phyloP scores from a whole-genome alignment of 2,113 vertebrate genomes.

The Cheirogaleus medius region DNA sequence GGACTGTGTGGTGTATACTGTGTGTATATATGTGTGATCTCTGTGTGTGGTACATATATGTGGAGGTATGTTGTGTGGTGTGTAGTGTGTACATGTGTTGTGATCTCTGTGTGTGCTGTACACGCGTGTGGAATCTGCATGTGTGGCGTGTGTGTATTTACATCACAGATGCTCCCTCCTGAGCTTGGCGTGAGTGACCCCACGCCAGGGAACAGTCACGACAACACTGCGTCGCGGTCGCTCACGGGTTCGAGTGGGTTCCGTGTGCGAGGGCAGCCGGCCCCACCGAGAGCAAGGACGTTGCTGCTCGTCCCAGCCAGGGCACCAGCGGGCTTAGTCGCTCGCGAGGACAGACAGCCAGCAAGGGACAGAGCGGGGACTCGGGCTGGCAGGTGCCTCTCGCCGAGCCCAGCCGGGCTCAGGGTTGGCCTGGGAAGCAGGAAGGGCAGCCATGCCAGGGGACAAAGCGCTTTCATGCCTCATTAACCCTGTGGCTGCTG shows the following conservation, averaged over 20 bases:
- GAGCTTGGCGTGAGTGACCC: neutral
- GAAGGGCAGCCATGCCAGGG: neutral
- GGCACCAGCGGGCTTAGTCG: neutral
- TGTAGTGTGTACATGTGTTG: no score
- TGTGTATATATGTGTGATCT: no score
- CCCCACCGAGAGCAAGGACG: neutral
- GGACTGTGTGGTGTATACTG: no score
- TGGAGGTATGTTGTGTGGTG: no score
- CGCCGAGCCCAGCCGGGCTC: neutral
- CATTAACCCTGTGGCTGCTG: neutral
- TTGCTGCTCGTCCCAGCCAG: neutral
- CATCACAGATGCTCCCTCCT: neutral
- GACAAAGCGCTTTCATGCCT: conserved; percentile 29
- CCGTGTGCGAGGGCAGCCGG: no score
- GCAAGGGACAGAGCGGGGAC: neutral
- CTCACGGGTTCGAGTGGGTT: neutral
- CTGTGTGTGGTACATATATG: neutral
- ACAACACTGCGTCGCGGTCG: rapidly evolving
- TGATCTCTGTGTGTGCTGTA: no score
- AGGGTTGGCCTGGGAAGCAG: conserved; percentile 24
- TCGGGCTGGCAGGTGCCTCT: neutral
- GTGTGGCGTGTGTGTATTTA: neutral
- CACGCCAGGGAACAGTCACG: rapidly evolving
- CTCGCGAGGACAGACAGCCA: neutral
- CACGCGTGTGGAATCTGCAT: no score